These are phyloP conservation scores for Drosophila ficusphila DNA, from an alignment of 1,140 invertebrate species.

Conservation along the genomic window DNA sequence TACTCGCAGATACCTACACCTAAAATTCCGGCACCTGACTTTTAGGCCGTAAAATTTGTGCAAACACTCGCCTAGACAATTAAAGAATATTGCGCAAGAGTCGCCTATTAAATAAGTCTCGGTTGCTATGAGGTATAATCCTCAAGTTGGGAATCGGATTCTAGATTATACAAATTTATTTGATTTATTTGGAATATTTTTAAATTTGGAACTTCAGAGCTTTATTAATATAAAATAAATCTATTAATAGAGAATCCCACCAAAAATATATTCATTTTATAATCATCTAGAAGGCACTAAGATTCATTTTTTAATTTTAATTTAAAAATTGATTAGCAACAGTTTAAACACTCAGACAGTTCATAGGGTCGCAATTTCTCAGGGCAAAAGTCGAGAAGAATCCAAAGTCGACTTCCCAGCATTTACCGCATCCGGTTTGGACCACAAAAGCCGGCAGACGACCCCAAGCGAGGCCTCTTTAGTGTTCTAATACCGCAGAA, in stretches of 20 bases:
- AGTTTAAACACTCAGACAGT: conserved; percentile 2
- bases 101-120: background rate
- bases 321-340: no score
- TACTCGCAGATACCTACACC: no score
- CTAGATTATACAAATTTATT: no score
- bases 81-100: conserved; percentile 8
- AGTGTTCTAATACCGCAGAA: conserved; percentile 29
- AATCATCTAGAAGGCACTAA: no score
- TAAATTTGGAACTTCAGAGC: no score
- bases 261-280: no score
- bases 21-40: conserved; percentile 31
- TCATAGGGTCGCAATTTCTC: conserved; percentile 9
- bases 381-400: background rate
- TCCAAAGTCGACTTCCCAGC: conserved; percentile 27
- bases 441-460: conserved; percentile 47
- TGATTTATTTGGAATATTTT: no score
- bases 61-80: conserved; percentile 9
- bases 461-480: conserved; percentile 3
- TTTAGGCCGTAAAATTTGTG: conserved; percentile 14
- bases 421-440: conserved; percentile 75
- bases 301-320: no score
- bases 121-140: conserved; percentile 1
- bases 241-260: no score
- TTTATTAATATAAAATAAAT: no score
- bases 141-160: no score